Evolutionary conservation across 2,797 vertebrate genomes (phyloP), one percentile per base, ranked within the genome.

Genomic region (Parauchenoglanis punctatus): DNA sequence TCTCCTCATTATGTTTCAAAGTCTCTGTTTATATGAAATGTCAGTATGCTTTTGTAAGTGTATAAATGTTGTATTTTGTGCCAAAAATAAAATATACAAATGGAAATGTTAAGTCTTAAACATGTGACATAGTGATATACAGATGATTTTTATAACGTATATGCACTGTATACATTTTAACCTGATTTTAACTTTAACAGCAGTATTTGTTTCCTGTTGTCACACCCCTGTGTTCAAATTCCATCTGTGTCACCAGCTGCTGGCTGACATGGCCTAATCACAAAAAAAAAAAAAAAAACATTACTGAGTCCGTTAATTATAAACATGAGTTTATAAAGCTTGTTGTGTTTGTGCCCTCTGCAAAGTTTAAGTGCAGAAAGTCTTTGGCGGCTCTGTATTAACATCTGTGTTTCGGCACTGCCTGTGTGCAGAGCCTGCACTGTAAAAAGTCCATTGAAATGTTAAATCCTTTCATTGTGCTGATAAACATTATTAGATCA

Each of bases 261-360:
- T 52, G 40, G 13, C 44, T 83, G 81, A 35, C 81, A 40, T 67
- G 59, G 13, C 13, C 81, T 67, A 83, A 83, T 83, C 46, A 67
- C 23, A 83, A 7, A 83, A 44, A 67, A 63, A 83, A 35, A 31
- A 31, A 31, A 31, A 31, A 31, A 31, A n/a, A n/a, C n/a, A 67
- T 83, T 12, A 83, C 44, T 49, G 61, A 28, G 81, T 83, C 25
- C 59, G 67, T 83, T 83, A 83, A 31, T 83, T 83, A 8, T 83
- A 67, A 49, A 65, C 44, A 65, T 46, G 23, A 63, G 25, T 67
- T 83, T 67, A 65, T 28, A 65, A n/a, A 82, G 80, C 40, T 67
- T 65, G 44, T 67, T 67, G 58, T 61, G 7, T 82, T 63, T 46
- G 40, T 81, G 78, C 23, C 58, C 58, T 78, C 12, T 5, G 20